Evolutionary conservation across 30 jellyfish, hydroid and myxozoan genomes (phyloP).

Genomic region (Haliclystus octoradiatus): DNA sequence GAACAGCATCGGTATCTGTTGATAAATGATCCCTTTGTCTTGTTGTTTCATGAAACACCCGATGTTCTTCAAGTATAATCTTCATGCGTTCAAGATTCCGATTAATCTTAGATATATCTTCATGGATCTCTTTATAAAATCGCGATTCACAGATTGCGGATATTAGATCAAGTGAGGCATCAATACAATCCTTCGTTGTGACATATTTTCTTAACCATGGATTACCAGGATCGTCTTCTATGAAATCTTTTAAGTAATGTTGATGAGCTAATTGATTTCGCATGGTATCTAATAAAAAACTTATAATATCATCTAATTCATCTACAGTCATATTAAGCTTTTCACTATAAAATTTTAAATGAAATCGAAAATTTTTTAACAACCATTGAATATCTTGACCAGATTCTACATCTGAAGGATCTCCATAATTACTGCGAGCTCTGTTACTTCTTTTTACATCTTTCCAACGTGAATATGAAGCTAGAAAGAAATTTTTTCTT

Average conservation of each 20-base stretch:
- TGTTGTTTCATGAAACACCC: not conserved
- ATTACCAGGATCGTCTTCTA: slow-evolving; percentile 7
- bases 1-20: not conserved
- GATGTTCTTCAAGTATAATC: not conserved
- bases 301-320: not conserved
- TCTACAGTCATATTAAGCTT: not conserved
- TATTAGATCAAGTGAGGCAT: slow-evolving; percentile 7
- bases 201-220: slow-evolving; percentile 11
- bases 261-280: slow-evolving; percentile 15
- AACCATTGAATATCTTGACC: slow-evolving; percentile 19
- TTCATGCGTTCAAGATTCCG: slow-evolving; percentile 5
- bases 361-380: slow-evolving; percentile 2
- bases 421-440: slow-evolving; percentile 1
- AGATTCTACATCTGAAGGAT: slow-evolving; percentile 1
- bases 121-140: not conserved
- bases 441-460: not conserved
- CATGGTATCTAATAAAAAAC: slow-evolving; percentile 4
- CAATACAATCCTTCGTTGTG: slow-evolving; percentile 2
- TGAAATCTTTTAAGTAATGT: slow-evolving; percentile 4
- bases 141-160: slow-evolving; percentile 4
- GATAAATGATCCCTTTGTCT: not conserved
- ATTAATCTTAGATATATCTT: not conserved
- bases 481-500: not conserved
- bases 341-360: slow-evolving; percentile 3
- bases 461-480: not conserved